Conservation (phyloP, 1,140 invertebrate species). For the Nephotettix cincticeps region DNA sequence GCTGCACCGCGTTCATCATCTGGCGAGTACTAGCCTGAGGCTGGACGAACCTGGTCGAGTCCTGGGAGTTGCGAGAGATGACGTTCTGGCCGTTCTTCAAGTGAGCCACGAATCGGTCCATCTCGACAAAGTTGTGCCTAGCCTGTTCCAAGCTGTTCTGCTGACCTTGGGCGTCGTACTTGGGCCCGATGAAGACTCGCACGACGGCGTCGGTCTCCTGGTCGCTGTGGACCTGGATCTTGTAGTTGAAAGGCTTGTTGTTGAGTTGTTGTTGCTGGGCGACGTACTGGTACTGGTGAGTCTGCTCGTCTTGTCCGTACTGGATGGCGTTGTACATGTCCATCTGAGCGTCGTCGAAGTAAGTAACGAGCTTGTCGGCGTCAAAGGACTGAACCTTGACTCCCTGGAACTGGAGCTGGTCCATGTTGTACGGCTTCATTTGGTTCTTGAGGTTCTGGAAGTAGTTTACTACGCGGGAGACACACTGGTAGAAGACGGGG, state of each 20-base stretch:
- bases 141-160: too few relatives aligned
- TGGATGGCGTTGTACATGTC: conserved; percentile 54
- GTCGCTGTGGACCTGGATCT: conserved; percentile 58
- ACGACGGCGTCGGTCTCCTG: too few relatives aligned
- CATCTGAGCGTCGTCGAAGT: conserved; percentile 47
- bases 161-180: conserved; percentile 58
- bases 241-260: conserved; percentile 64
- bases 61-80: conserved; percentile 1
- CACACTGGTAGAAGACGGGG: conserved; percentile 54
- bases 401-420: too few relatives aligned
- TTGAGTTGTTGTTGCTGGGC: conserved; percentile 60
- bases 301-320: conserved; percentile 52
- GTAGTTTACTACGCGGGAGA: conserved; percentile 51
- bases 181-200: conserved; percentile 55
- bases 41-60: neutral
- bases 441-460: conserved; percentile 53
- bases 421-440: too few relatives aligned
- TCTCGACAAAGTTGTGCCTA: too few relatives aligned
- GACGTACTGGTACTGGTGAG: neutral
- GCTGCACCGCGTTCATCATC: conserved; percentile 59
- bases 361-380: neutral
- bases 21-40: conserved; percentile 40
- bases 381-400: conserved; percentile 41
- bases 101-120: too few relatives aligned
- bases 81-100: conserved; percentile 8